These are phyloP conservation scores for Lucifuga dentata DNA, from an alignment of 2,113 vertebrate species.

Conservation along the genomic window DNA sequence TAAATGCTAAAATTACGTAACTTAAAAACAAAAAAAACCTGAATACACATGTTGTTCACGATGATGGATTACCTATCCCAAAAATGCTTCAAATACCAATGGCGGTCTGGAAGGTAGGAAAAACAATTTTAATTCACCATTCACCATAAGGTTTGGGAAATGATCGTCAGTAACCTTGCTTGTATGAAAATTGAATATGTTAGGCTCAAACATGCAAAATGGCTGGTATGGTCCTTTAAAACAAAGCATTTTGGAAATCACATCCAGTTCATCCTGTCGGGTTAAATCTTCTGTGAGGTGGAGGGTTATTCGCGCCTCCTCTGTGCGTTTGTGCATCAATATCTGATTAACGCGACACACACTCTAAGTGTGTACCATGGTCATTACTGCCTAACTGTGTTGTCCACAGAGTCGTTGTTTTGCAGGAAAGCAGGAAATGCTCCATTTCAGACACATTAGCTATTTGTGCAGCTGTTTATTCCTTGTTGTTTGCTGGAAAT, in stretches of 20 bases:
- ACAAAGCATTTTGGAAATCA: background rate
- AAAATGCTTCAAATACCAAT: no score
- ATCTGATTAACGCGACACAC: conserved; percentile 52
- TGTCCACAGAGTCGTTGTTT: conserved; percentile 40
- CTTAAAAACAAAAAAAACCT: no score
- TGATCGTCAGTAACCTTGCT: no score
- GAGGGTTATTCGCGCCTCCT: conserved; percentile 12
- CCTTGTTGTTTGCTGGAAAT: conserved; percentile 44
- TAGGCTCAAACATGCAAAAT: no score
- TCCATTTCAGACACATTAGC: conserved; percentile 66
- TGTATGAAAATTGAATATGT: no score
- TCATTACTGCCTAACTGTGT: conserved; percentile 36
- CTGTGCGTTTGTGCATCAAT: conserved; percentile 37
- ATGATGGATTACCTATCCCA: no score
- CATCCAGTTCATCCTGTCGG: background rate
- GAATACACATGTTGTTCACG: no score
- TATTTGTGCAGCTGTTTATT: conserved; percentile 37
- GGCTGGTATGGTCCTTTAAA: no score
- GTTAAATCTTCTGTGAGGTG: background rate
- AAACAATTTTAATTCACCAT: no score
- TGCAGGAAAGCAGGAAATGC: conserved; percentile 59
- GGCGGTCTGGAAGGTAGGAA: no score
- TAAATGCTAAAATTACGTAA: no score
- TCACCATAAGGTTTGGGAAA: no score
- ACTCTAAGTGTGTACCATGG: conserved; percentile 36